Conservation (phyloP, 2,888 invertebrate species). For the Aspidiotus destructor region DNA sequence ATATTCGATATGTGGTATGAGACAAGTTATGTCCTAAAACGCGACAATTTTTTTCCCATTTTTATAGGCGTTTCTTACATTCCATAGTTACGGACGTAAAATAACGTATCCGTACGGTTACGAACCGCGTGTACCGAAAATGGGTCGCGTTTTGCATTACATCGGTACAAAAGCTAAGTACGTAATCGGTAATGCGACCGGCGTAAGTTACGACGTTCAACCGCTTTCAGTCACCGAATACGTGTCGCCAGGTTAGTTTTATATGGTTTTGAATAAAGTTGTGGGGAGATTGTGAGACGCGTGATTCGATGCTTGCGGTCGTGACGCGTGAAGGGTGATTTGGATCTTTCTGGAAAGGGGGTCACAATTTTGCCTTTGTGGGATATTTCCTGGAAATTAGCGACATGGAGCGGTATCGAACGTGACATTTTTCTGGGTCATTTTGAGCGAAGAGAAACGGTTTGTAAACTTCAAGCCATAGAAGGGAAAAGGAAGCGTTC, state of each 20-base stretch:
- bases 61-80: slow-evolving; percentile 16
- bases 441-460: too few species aligned
- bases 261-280: neutral
- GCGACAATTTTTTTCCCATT: neutral
- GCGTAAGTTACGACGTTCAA: neutral
- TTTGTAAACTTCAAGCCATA: too few species aligned
- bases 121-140: slow-evolving; percentile 15
- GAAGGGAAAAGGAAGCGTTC: too few species aligned
- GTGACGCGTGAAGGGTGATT: too few species aligned
- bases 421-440: too few species aligned
- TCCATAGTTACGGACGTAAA: slow-evolving; percentile 1
- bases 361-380: too few species aligned
- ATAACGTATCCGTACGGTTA: slow-evolving; percentile 19
- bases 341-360: too few species aligned
- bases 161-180: slow-evolving; percentile 9
- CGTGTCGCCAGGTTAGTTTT: slow-evolving; percentile 9
- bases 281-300: too few species aligned
- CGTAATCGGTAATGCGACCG: slow-evolving; percentile 4
- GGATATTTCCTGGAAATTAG: too few species aligned
- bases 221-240: neutral
- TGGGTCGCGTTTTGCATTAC: neutral
- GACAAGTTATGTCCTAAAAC: too few species aligned
- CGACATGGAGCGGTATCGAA: too few species aligned
- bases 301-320: too few species aligned
- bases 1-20: neutral